Evolutionary conservation across 2,113 vertebrate species (phyloP), one percentile per base, ranked within the genome.

Genomic region (Plestiodon gilberti): DNA sequence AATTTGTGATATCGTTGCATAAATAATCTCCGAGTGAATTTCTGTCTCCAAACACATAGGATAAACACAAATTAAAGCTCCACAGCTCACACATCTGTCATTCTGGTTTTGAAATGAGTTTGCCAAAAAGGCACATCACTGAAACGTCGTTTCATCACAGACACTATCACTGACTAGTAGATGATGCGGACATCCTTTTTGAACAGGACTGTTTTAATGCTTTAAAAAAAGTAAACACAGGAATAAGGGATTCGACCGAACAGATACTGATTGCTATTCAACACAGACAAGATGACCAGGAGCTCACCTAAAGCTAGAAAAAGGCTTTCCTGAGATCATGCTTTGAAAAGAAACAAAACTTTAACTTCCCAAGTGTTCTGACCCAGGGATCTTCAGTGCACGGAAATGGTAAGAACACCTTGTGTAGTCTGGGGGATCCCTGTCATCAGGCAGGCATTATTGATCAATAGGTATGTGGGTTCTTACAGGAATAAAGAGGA

Each of bases 1-100:
- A 91, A 88, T 91, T 88, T 88, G 81, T 90, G 86, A 86, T 81
- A 88, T 92, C 91, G 82, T 92, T 91, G 89, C 80, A 88, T 89
- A 93, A 95, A 94, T 94, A 93, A 93, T 90, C 84, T 90, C 77
- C 64, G 86, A 59, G 91, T 86, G 88, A 78, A 87, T 88, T 1
- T 0, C 86, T 90, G 69, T 62, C 84, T 78, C 90, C 61, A 84
- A 96, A 93, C 70, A 86, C 55, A 91, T 13, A 30, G 92, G 92
- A 84, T 81, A 85, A 92, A 90, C 88, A 81, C 88, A 87, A 91
- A 93, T 55, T 91, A 88, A 89, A 89, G 87, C 86, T 81, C 85
- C 77, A 88, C 81, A 75, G 76, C 48, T 90, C 82, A 43, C 87
- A 81, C 83, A 91, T 87, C 76, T 80, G 87, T 88, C 67, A 79